Evolutionary conservation across 2,797 vertebrate genomes (phyloP).

Genomic region (Xenopus petersii): DNA sequence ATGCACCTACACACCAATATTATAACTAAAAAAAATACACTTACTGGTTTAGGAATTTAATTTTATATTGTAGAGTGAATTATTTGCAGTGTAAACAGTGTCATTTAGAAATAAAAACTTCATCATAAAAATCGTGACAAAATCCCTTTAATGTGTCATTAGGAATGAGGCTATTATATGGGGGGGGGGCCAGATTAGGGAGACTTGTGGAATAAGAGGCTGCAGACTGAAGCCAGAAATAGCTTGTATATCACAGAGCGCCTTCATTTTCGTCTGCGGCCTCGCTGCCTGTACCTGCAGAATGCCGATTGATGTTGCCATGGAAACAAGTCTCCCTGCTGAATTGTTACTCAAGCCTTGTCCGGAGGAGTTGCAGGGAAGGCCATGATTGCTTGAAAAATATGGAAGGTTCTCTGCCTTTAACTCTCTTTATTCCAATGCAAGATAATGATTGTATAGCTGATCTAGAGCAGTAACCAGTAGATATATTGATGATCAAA

Average conservation of each 20-base stretch:
- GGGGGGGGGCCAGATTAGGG: constrained; percentile 44
- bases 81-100: no score
- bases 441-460: no score
- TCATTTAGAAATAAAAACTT: no score
- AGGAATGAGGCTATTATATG: constrained; percentile 46
- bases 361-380: constrained; percentile 2
- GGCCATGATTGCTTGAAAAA: neutral
- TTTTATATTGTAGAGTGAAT: no score
- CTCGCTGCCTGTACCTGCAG: constrained; percentile 80
- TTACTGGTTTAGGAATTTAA: no score
- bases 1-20: no score
- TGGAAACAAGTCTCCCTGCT: constrained; percentile 71
- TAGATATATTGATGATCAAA: no score
- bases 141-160: constrained; percentile 45
- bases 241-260: constrained; percentile 42
- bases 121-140: no score
- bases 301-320: constrained; percentile 84
- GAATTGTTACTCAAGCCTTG: constrained; percentile 56
- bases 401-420: no score
- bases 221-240: constrained; percentile 23
- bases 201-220: constrained; percentile 53
- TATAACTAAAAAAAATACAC: no score
- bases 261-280: constrained; percentile 63
- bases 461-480: no score
- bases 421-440: no score